Percentiles rank a stretch among this genome's conserved stretches.
Evolutionary conservation across 2,113 vertebrate genomes (phyloP).

Genomic region (Sturnira hondurensis): DNA sequence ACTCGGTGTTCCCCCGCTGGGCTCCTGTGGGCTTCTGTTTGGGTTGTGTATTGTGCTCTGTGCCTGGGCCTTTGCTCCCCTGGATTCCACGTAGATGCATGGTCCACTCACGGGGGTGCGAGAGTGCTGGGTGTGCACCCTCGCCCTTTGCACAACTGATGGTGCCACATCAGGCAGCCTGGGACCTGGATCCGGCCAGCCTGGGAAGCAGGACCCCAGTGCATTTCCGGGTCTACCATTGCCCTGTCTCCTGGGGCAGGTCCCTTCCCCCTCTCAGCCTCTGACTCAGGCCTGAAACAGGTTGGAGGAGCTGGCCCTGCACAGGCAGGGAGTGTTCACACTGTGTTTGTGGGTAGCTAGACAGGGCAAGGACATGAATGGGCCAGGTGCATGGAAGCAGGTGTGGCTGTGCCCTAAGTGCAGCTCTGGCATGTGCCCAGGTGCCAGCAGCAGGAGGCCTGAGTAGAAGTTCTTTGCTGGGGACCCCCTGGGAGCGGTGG

Average conservation of each 20-base stretch:
- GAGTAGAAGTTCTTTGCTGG: not conserved
- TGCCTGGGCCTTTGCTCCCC: not conserved
- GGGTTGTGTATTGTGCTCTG: not conserved
- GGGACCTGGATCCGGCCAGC: not conserved
- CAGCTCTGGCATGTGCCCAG: not conserved
- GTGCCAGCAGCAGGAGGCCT: not conserved
- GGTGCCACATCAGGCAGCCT: not conserved
- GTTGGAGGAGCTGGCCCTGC: not conserved
- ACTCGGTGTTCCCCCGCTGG: not conserved
- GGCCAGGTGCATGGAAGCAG: not conserved
- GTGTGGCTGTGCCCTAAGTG: not conserved
- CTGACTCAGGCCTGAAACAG: not conserved
- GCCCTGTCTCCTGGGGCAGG: not conserved
- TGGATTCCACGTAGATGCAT: accelerated
- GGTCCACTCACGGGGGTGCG: not conserved
- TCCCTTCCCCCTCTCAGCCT: not conserved
- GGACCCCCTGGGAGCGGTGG: not conserved
- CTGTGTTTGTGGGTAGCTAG: not conserved
- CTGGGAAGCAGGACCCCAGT: not conserved
- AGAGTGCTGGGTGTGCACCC: not conserved
- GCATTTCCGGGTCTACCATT: not conserved
- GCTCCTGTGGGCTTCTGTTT: not conserved
- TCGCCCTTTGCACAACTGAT: no score
- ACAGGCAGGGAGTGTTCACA: not conserved
- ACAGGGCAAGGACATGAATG: not conserved